A percentile compares a stretch with the other conserved stretches of the same genome.
phyloP scores from a whole-genome alignment of 1,140 invertebrate genomes.

The Pachyrhynchus sulphureomaculatus region DNA sequence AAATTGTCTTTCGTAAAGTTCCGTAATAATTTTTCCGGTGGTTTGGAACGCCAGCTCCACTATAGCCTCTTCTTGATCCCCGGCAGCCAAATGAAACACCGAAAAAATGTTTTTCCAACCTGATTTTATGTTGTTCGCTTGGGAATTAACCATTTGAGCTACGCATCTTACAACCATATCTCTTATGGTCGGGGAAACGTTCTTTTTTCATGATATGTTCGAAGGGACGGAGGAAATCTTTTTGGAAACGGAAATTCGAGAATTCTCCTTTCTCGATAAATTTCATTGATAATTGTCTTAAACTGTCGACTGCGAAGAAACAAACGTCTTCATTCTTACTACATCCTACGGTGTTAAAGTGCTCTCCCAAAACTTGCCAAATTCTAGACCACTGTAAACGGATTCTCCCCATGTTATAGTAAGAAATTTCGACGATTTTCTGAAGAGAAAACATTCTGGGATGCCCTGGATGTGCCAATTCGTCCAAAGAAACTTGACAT shows the following conservation, averaged over 20 bases:
- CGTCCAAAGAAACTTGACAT: slow-evolving; percentile 93
- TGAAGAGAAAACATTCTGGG: slow-evolving; percentile 98
- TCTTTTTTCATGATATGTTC: slow-evolving; percentile 99
- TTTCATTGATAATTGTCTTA: slow-evolving; percentile 97
- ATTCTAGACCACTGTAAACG: slow-evolving; percentile 98
- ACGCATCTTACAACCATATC: slow-evolving; percentile 98
- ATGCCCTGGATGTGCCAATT: slow-evolving; percentile 80
- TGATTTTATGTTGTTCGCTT: slow-evolving; percentile 95
- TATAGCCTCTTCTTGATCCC: slow-evolving; percentile 92
- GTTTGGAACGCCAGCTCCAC: slow-evolving; percentile 97
- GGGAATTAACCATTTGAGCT: slow-evolving; percentile 97
- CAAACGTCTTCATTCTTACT: slow-evolving; percentile 95
- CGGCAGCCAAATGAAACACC: slow-evolving; percentile 97
- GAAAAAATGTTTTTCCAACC: slow-evolving; percentile 99
- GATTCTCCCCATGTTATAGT: slow-evolving; percentile 99
- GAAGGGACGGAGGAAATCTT: slow-evolving; percentile 98
- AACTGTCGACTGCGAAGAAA: slow-evolving; percentile 92
- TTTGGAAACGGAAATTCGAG: slow-evolving; percentile 98
- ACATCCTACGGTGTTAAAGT: slow-evolving; percentile 91
- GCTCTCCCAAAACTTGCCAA: slow-evolving; percentile 91
- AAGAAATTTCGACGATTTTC: slow-evolving; percentile 99
- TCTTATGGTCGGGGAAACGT: slow-evolving; percentile 87
- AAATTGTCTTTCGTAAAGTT: slow-evolving; percentile 93
- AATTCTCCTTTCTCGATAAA: slow-evolving; percentile 99
- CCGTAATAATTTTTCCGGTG: slow-evolving; percentile 91